These are phyloP conservation scores for Thyatira batis DNA, from an alignment of 2,888 invertebrate genomes.

Conservation along the genomic window DNA sequence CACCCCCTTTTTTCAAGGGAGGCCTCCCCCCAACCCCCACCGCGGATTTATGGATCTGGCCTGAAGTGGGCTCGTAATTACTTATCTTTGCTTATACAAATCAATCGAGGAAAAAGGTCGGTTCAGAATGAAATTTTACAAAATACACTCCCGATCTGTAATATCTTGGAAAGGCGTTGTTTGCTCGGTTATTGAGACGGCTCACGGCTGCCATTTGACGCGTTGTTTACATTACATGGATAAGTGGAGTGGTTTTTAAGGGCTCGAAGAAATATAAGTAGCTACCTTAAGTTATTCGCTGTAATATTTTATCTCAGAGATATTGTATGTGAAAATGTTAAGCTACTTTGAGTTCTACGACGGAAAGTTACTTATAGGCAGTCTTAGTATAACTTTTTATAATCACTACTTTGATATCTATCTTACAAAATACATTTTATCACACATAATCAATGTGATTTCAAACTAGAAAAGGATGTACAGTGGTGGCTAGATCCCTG, in stretches of 20 bases:
- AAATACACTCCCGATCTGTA: constrained; percentile 30
- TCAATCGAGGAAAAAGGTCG: constrained; percentile 67
- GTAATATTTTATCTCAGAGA: too few species aligned
- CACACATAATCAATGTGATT: too few species aligned
- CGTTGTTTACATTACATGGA: not conserved
- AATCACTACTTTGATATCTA: too few species aligned
- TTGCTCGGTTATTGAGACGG: constrained; percentile 16
- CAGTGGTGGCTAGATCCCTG: too few species aligned
- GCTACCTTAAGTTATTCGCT: not conserved
- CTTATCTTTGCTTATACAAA: constrained; percentile 81
- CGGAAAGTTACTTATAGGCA: too few species aligned
- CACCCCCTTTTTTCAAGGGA: constrained; percentile 79
- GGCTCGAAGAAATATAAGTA: not conserved
- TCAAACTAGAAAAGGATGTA: too few species aligned
- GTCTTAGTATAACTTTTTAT: too few species aligned
- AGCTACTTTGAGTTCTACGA: too few species aligned
- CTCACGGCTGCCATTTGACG: constrained; percentile 3
- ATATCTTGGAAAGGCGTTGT: constrained; percentile 1
- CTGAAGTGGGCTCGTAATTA: constrained; percentile 76
- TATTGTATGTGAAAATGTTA: too few species aligned
- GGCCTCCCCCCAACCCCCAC: constrained; percentile 41
- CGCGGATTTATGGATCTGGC: constrained; percentile 81
- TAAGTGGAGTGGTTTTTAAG: not conserved
- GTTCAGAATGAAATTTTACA: constrained; percentile 29
- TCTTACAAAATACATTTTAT: too few species aligned